These are phyloP conservation scores for Drosophila monieri DNA, from an alignment of 2,888 invertebrate species.

Conservation along the genomic window DNA sequence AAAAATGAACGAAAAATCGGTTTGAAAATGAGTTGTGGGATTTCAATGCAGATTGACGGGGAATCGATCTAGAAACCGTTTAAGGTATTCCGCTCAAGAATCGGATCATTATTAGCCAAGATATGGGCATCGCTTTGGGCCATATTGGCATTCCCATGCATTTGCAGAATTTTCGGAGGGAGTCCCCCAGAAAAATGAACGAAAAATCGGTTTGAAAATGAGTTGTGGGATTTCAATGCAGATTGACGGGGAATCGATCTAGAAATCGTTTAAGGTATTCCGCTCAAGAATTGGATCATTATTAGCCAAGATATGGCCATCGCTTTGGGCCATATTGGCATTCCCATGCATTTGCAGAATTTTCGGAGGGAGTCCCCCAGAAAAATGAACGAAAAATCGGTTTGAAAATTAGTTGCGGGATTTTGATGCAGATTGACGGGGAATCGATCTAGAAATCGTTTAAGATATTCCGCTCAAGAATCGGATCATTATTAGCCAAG, in stretches of 20 bases:
- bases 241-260: neutral
- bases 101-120: too few relatives aligned
- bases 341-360: neutral
- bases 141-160: neutral
- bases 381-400: neutral
- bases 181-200: neutral
- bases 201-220: neutral
- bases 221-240: neutral
- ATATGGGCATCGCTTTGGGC: neutral
- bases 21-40: too few relatives aligned
- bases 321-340: neutral
- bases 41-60: too few relatives aligned
- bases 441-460: neutral
- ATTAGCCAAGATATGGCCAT: neutral
- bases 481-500: neutral
- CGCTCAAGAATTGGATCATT: neutral
- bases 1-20: too few relatives aligned
- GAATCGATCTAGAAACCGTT: too few relatives aligned
- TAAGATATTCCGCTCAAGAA: neutral
- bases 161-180: neutral
- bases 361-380: neutral
- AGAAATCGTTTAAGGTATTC: neutral
- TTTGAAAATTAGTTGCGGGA: neutral
- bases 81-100: too few relatives aligned
- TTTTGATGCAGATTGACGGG: neutral